phyloP scores from a whole-genome alignment of 2,888 invertebrate genomes.

The Erpobdella octoculata region DNA sequence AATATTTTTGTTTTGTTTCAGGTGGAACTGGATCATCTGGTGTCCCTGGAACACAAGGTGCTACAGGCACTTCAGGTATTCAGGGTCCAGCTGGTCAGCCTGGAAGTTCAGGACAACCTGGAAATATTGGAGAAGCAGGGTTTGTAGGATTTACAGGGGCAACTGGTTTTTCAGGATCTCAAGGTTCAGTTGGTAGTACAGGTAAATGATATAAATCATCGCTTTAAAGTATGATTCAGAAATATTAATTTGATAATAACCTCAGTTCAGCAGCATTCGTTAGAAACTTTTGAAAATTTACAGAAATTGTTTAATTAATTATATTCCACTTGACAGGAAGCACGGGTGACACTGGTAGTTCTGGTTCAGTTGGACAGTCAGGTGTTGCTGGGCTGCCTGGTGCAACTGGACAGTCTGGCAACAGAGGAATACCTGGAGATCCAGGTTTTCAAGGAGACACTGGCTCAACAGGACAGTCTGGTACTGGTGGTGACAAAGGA shows the following conservation, averaged over 20 bases:
- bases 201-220: conserved; percentile 7
- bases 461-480: conserved; percentile 27
- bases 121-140: conserved; percentile 30
- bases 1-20: background rate
- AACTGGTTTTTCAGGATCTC: conserved; percentile 16
- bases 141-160: conserved; percentile 3
- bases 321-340: conserved; percentile 23
- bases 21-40: conserved; percentile 28
- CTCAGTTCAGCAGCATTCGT: too few species aligned
- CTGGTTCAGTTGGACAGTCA: conserved; percentile 21
- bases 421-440: conserved; percentile 24
- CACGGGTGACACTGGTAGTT: conserved; percentile 10
- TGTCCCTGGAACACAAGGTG: conserved; percentile 26
- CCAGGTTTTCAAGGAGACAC: conserved; percentile 19
- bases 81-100: conserved; percentile 14
- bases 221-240: too few species aligned
- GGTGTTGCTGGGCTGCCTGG: conserved; percentile 17
- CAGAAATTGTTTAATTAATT: conserved; percentile 20
- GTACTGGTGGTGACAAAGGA: conserved; percentile 23
- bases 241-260: too few species aligned
- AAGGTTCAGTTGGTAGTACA: conserved; percentile 11
- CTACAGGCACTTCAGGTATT: conserved; percentile 21
- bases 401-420: conserved; percentile 20
- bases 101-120: conserved; percentile 33
- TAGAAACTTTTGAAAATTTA: too few species aligned